Percentiles rank a stretch among this genome's conserved stretches.
These are phyloP conservation scores for Cantharis flavilabris DNA, from an alignment of 2,888 invertebrate species.

Conservation along the genomic window DNA sequence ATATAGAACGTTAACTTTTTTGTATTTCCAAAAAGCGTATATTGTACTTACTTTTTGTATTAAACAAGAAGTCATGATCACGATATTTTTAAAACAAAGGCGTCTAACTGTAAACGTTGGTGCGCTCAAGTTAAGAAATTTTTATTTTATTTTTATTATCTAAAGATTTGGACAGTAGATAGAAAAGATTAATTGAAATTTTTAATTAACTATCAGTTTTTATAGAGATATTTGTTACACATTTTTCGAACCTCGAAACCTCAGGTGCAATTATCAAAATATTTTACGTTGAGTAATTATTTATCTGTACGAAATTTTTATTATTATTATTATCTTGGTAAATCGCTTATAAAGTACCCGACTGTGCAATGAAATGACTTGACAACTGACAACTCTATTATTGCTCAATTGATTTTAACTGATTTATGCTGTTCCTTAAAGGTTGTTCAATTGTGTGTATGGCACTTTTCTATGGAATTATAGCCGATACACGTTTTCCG, in stretches of 20 bases:
- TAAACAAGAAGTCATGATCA: slow-evolving; percentile 11
- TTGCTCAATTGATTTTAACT: neutral
- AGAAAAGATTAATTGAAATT: slow-evolving; percentile 13
- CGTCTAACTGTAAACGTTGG: slow-evolving; percentile 11
- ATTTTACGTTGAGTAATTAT: neutral
- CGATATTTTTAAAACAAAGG: slow-evolving; percentile 18
- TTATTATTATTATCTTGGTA: neutral
- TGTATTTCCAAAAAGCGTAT: slow-evolving; percentile 7
- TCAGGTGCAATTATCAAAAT: neutral
- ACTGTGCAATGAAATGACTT: neutral
- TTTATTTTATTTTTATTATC: neutral
- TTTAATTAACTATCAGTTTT: slow-evolving; percentile 15
- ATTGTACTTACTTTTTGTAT: slow-evolving; percentile 20
- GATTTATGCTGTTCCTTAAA: neutral
- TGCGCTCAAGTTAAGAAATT: neutral
- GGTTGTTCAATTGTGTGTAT: neutral
- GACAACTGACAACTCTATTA: neutral
- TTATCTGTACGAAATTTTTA: neutral
- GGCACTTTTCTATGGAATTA: neutral
- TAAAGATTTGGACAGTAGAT: slow-evolving; percentile 3
- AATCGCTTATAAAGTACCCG: neutral
- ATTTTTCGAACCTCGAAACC: neutral
- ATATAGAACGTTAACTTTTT: slow-evolving; percentile 12
- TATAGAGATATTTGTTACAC: neutral
- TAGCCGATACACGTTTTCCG: neutral